phyloP scores from a whole-genome alignment of 2,113 vertebrate genomes.

The Pomatorhinus ruficollis region DNA sequence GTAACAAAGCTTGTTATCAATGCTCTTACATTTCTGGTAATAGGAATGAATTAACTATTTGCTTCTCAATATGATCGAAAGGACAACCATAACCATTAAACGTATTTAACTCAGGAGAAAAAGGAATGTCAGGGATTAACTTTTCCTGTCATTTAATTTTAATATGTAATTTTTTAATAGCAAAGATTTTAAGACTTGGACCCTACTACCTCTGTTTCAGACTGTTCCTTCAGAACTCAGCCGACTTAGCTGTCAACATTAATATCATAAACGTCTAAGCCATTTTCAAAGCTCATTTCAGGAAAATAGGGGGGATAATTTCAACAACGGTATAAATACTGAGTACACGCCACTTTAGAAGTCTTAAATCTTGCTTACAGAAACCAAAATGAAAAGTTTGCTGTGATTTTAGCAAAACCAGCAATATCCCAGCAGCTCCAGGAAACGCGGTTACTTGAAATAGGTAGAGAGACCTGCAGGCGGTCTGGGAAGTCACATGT shows the following conservation, averaged over 20 bases:
- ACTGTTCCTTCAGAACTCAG: background rate
- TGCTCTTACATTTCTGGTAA: background rate
- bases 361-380: background rate
- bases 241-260: background rate
- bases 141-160: background rate
- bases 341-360: fast-evolving
- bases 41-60: background rate
- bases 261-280: background rate
- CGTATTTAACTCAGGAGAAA: background rate
- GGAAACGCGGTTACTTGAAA: background rate
- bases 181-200: background rate
- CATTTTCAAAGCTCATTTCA: background rate
- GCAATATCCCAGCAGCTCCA: background rate
- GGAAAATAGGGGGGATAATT: background rate
- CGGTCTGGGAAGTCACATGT: background rate
- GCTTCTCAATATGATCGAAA: background rate
- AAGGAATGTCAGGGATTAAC: background rate
- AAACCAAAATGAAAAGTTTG: fast-evolving
- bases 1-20: background rate
- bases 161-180: fast-evolving
- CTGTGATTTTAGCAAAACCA: background rate
- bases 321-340: background rate
- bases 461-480: fast-evolving
- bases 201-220: background rate
- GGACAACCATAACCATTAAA: background rate